A percentile compares a stretch with the other conserved stretches of the same genome.
These are phyloP conservation scores for Anas platyrhynchos DNA, from an alignment of 2,113 vertebrate genomes.

Conservation along the genomic window DNA sequence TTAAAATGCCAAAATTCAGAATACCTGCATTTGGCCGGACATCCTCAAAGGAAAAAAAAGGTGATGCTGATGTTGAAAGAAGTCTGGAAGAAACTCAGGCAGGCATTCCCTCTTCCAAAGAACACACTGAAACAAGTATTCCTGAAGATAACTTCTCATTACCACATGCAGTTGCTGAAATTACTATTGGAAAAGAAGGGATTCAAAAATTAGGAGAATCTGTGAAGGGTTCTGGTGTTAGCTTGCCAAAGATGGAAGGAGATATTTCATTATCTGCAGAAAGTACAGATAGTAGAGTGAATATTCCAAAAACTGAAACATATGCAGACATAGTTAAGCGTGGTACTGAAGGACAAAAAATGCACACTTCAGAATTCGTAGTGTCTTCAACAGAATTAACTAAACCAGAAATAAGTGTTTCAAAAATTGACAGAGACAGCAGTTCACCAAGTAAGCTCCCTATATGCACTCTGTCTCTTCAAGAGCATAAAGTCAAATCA, in stretches of 20 bases:
- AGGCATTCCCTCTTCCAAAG: not conserved
- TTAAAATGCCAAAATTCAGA: constrained; percentile 69
- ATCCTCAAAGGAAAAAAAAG: constrained; percentile 5
- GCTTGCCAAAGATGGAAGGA: not conserved
- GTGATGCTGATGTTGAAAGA: not conserved
- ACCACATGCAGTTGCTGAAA: not conserved
- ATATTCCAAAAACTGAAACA: not conserved
- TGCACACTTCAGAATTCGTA: not conserved
- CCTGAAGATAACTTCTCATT: constrained; percentile 26
- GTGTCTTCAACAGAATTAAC: not conserved
- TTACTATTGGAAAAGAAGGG: constrained; percentile 10
- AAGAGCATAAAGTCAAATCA: not conserved
- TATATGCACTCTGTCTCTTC: not conserved
- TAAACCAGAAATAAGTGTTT: not conserved
- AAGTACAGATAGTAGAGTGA: not conserved
- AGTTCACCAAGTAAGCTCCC: not conserved
- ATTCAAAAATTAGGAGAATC: constrained; percentile 26
- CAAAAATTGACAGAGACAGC: not conserved
- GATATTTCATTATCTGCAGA: not conserved
- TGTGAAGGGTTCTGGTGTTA: not conserved
- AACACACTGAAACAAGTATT: not conserved
- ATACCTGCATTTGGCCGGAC: constrained; percentile 48
- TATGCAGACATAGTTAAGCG: not conserved
- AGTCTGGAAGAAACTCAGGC: not conserved
- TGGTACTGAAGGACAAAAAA: not conserved